Percentiles rank a stretch among this genome's conserved stretches.
Evolutionary conservation across 2,888 invertebrate species (phyloP).

Genomic region (Cephus rjabovi): DNA sequence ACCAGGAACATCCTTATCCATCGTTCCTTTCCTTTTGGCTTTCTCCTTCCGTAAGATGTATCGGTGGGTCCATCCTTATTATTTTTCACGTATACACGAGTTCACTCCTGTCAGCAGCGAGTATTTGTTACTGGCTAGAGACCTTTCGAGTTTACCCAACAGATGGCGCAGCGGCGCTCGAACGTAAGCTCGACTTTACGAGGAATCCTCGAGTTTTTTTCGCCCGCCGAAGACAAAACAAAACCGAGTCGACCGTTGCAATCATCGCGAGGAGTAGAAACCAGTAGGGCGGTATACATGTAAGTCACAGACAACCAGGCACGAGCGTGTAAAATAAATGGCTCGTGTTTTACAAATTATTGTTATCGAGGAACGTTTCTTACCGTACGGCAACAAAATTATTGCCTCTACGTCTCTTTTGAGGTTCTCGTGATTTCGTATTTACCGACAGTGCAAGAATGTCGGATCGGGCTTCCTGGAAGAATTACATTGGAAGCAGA

Average conservation of each 20-base stretch:
- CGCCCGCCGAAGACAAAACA: not conserved
- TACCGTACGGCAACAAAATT: not conserved
- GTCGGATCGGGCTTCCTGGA: not conserved
- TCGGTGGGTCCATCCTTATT: not conserved
- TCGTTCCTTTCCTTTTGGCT: too few species aligned
- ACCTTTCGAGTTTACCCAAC: not conserved
- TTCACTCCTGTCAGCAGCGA: too few species aligned
- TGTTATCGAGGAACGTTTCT: slow-evolving; percentile 1
- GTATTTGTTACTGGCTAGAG: not conserved
- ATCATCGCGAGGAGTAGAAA: not conserved
- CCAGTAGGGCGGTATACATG: not conserved
- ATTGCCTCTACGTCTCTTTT: not conserved
- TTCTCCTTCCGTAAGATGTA: too few species aligned
- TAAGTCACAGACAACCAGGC: not conserved
- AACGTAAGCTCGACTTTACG: not conserved
- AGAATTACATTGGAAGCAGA: not conserved
- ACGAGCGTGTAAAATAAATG: not conserved
- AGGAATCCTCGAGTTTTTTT: not conserved
- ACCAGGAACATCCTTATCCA: not conserved
- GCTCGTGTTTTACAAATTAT: not conserved
- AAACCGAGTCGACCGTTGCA: not conserved
- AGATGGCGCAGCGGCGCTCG: not conserved
- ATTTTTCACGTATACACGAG: not conserved
- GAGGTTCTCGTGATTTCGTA: not conserved
- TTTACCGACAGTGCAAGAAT: not conserved